Conservation (phyloP, 2,888 invertebrate species). For the Sarcophaga caerulescens region DNA sequence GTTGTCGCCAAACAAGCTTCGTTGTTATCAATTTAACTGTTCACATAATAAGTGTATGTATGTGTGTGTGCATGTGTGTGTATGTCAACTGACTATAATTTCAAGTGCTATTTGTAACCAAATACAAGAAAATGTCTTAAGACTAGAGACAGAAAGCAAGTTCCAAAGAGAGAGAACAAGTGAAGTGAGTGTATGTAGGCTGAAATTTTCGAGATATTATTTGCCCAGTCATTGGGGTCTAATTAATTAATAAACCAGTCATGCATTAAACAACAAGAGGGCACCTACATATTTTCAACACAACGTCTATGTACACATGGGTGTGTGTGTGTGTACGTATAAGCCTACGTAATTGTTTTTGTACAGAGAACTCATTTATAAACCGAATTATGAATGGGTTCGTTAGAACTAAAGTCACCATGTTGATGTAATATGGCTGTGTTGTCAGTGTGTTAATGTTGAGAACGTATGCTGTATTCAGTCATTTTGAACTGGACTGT, state of each 20-base stretch:
- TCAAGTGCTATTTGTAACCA: background rate
- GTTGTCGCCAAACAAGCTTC: background rate
- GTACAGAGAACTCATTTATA: background rate
- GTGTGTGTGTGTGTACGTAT: background rate
- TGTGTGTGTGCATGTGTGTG: background rate
- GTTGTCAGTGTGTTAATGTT: background rate
- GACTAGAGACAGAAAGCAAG: no score
- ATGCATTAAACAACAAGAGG: conserved; percentile 36
- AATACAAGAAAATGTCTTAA: no score
- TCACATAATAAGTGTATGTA: background rate
- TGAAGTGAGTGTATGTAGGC: no score
- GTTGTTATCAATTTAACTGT: background rate
- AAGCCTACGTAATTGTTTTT: background rate
- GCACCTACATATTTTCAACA: background rate
- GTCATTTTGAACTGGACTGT: background rate
- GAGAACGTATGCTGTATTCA: background rate
- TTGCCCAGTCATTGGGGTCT: conserved; percentile 40
- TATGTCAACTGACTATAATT: background rate
- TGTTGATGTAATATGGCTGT: background rate
- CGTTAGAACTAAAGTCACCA: background rate
- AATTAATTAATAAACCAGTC: conserved; percentile 44
- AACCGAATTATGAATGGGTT: background rate
- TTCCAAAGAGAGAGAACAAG: no score
- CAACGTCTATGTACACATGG: background rate
- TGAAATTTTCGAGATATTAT: background rate